Evolutionary conservation across 2,113 vertebrate species (phyloP).

Genomic region (Larimichthys crocea): DNA sequence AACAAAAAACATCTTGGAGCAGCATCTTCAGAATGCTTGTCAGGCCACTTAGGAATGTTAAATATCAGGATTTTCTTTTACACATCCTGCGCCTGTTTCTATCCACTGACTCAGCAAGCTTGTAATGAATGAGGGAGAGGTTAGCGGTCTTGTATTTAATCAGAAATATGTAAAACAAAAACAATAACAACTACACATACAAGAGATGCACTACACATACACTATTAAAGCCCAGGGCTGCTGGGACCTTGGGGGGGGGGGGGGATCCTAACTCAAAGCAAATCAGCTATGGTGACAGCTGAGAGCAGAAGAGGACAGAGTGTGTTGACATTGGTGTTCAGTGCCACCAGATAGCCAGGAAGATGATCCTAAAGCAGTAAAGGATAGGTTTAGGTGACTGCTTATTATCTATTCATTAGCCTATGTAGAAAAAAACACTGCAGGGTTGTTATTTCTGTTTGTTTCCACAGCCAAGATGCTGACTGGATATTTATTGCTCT

Average conservation of each 20-base stretch:
- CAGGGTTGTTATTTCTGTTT: not conserved
- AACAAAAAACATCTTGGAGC: conserved; percentile 6
- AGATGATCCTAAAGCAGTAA: conserved; percentile 48
- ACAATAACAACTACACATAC: not conserved
- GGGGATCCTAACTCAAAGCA: not conserved
- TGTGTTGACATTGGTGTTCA: conserved; percentile 39
- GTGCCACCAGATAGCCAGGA: conserved; percentile 61
- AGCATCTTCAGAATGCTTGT: not conserved
- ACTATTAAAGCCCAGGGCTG: conserved; percentile 2
- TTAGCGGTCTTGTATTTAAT: not conserved
- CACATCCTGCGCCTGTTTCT: conserved; percentile 12
- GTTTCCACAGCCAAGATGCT: conserved; percentile 12
- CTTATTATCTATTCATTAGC: conserved; percentile 63
- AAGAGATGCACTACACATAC: not conserved
- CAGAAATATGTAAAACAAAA: not conserved
- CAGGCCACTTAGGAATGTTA: conserved; percentile 18
- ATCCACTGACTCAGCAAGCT: conserved; percentile 14
- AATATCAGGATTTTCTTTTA: conserved; percentile 36
- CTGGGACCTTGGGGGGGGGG: not conserved
- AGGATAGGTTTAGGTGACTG: conserved; percentile 45
- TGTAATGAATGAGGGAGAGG: not conserved
- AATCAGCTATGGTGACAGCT: not conserved
- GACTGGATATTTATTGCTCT: not conserved
- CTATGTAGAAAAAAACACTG: not conserved
- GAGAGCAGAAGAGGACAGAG: conserved; percentile 25